Percentiles rank a stretch among this genome's conserved stretches.
Conservation (phyloP, 2,888 invertebrate species). For the Sceliomorpha sp. region DNA sequence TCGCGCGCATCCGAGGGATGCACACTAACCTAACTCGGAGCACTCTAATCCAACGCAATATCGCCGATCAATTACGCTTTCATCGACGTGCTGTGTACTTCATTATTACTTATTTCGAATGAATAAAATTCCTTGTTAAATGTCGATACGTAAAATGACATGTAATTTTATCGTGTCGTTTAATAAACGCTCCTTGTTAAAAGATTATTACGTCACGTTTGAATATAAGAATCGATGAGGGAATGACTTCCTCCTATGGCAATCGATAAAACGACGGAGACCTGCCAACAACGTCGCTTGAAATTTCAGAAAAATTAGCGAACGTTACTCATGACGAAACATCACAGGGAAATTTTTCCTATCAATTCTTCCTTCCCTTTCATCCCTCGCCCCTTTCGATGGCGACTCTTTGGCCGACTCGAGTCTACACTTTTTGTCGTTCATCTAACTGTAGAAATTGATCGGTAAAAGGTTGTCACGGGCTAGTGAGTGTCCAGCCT, state of each 20-base stretch:
- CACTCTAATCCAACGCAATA: slow-evolving; percentile 21
- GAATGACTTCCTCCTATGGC: too few relatives aligned
- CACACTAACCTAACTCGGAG: slow-evolving; percentile 59
- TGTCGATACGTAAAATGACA: too few relatives aligned
- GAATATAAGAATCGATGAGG: too few relatives aligned
- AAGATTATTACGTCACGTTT: too few relatives aligned
- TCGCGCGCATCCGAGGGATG: slow-evolving; percentile 68
- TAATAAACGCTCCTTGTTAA: too few relatives aligned
- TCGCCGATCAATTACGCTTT: slow-evolving; percentile 17
- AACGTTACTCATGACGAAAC: slow-evolving; percentile 16
- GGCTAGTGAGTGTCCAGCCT: slow-evolving; percentile 71
- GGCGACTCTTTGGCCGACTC: slow-evolving; percentile 40
- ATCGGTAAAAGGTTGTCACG: slow-evolving; percentile 73
- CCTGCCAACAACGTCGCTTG: too few relatives aligned
- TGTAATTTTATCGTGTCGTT: too few relatives aligned
- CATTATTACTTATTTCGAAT: neutral
- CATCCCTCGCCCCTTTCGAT: slow-evolving; percentile 33
- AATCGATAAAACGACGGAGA: too few relatives aligned
- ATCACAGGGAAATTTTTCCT: slow-evolving; percentile 10
- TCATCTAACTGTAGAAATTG: slow-evolving; percentile 68
- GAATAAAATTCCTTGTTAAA: too few relatives aligned
- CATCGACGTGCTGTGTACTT: slow-evolving; percentile 10
- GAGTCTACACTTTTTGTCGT: slow-evolving; percentile 65
- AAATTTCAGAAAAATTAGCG: slow-evolving; percentile 1
- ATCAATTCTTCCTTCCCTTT: slow-evolving; percentile 26